Evolutionary conservation across 2,113 vertebrate species (phyloP).

Genomic region (Salvelinus alpinus): DNA sequence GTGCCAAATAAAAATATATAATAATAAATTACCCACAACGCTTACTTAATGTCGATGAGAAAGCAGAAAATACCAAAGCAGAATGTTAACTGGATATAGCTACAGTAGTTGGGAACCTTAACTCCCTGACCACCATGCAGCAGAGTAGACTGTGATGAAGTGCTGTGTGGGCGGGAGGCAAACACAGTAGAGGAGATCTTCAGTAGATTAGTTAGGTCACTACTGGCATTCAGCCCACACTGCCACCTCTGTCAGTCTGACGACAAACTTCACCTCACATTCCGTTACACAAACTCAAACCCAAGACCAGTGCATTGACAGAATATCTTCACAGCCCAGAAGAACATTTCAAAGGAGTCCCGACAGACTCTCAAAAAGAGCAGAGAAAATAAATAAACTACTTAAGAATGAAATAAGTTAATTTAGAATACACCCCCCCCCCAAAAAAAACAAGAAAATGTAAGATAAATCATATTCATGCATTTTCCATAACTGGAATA

Average conservation of each 20-base stretch:
- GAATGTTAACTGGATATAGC: background rate
- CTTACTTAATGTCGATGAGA: background rate
- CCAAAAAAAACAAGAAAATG: conserved; percentile 53
- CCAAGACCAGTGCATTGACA: conserved; percentile 77
- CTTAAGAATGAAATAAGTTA: conserved; percentile 45
- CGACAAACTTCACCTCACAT: background rate
- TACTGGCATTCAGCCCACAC: conserved; percentile 44
- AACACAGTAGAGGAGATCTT: conserved; percentile 28
- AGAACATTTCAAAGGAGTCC: conserved; percentile 58
- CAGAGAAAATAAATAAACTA: conserved; percentile 14
- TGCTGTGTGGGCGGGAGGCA: conserved; percentile 54
- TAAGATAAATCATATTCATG: conserved; percentile 79
- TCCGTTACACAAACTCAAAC: conserved; percentile 18
- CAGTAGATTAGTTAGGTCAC: conserved; percentile 67
- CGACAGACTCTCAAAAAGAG: conserved; percentile 41
- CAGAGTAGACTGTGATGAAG: conserved; percentile 56
- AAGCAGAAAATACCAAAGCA: background rate
- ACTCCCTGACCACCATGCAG: conserved; percentile 24
- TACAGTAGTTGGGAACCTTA: conserved; percentile 49
- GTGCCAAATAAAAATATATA: conserved; percentile 49
- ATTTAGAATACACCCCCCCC: conserved; percentile 55
- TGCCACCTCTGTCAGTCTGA: conserved; percentile 17
- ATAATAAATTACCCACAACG: conserved; percentile 4
- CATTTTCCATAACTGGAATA: conserved; percentile 91
- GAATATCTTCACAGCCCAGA: conserved; percentile 68